Evolutionary conservation across 2,888 invertebrate genomes (phyloP), one percentile per base, ranked within the genome.

Genomic region (Scelioninae gen. 1): DNA sequence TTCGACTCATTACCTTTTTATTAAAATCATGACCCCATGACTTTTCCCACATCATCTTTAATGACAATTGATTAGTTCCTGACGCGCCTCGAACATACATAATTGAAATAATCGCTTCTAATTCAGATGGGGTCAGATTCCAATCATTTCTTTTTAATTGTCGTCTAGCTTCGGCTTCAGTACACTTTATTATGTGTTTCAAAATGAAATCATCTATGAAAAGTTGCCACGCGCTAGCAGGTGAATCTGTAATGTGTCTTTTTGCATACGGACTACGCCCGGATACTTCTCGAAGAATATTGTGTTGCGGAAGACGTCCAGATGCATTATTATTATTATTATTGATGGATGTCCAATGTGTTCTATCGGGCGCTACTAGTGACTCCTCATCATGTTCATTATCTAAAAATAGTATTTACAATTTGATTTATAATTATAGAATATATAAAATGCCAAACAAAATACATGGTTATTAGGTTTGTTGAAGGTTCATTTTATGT

Each of bases 21-120:
- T 85, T 85, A 80, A 87, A 87, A n/a, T 15, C 13, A 38, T 56
- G 8, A n/a, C 43, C 29, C 65, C 75, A 75, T 16, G 15, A 15
- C 6, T 45, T 16, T n/a, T 65, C 56, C 65, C 75, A 65, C 31
- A 75, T 58, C 11, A 38, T 1, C 7, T 75, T 62, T n/a, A 58
- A 0, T 11, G 32, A 13, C 9, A 75, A 43, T 13, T 40, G 45
- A 15, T 38, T 75, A n/a, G 65, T 38, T 55, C 75, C 75, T 31
- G 15, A 15, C 5, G 49, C 65, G 0, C 75, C 65, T 38, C 65
- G 56, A 56, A 65, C 65, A 49, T 47, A 75, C 0, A 31, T n/a
- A 31, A 75, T 49, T 8, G 65, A 53, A 56, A 74, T 74, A 13
- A 74, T 65, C 1, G 74, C 56, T 65, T 65, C 38, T 8, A 75